Evolutionary conservation across 1,140 invertebrate species (phyloP).

Genomic region (Cephus cinctus): DNA sequence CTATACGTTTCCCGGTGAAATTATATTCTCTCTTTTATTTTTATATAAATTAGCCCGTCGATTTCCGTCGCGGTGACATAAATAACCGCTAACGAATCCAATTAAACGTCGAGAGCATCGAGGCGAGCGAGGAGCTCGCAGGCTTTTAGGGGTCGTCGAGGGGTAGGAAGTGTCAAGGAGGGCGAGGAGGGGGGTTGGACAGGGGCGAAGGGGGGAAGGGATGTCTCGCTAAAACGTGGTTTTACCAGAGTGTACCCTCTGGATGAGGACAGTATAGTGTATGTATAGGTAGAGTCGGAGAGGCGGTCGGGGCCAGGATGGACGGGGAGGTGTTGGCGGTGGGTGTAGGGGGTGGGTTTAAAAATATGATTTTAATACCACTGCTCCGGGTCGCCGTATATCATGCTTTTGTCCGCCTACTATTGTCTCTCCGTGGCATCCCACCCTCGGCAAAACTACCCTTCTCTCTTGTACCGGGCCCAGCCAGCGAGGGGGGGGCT

Average conservation of each 20-base stretch:
- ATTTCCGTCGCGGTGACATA: no score
- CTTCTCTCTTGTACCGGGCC: not conserved
- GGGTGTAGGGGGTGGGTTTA: no score
- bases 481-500: no score
- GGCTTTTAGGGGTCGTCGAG: no score
- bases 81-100: constrained; percentile 30
- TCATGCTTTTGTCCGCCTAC: constrained; percentile 53
- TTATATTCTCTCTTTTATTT: no score
- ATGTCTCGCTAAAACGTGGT: not conserved
- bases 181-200: not conserved
- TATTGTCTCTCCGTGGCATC: constrained; percentile 45
- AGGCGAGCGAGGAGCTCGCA: no score
- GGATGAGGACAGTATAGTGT: not conserved
- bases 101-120: constrained; percentile 35
- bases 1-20: no score
- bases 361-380: constrained; percentile 56
- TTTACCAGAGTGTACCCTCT: not conserved
- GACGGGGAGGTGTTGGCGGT: constrained; percentile 19
- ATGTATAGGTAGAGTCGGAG: constrained; percentile 10
- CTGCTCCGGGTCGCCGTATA: constrained; percentile 44
- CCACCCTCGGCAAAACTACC: constrained; percentile 28
- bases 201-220: constrained; percentile 3
- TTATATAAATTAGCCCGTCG: no score
- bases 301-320: constrained; percentile 4
- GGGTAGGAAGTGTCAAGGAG: no score